phyloP scores from a whole-genome alignment of 1,140 invertebrate genomes.

The Proales similis region DNA sequence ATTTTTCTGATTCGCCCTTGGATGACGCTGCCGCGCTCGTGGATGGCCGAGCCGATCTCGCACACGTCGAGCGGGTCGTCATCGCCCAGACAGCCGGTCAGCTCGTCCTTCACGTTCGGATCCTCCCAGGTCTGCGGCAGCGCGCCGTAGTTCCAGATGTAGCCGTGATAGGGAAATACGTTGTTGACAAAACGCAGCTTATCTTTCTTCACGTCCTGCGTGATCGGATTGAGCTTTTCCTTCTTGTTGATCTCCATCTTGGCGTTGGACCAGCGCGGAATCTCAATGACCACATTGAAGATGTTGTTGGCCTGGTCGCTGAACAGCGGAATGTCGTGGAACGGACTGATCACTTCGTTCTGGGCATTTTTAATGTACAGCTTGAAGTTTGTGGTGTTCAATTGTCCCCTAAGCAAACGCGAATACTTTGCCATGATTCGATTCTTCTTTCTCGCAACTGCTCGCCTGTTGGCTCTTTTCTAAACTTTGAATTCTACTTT shows the following conservation, averaged over 20 bases:
- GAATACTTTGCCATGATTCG: too few relatives aligned
- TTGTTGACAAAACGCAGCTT: slow-evolving; percentile 89
- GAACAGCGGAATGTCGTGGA: slow-evolving; percentile 89
- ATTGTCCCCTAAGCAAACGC: too few relatives aligned
- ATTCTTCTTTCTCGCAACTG: too few relatives aligned
- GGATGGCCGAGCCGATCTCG: slow-evolving; percentile 75
- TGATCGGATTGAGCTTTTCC: slow-evolving; percentile 88
- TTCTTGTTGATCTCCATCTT: slow-evolving; percentile 86
- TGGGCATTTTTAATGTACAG: slow-evolving; percentile 41
- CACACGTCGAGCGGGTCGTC: slow-evolving; percentile 98
- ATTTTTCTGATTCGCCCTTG: too few relatives aligned
- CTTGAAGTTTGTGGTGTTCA: slow-evolving; percentile 24
- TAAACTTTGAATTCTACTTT: too few relatives aligned
- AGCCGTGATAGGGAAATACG: slow-evolving; percentile 95
- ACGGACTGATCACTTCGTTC: slow-evolving; percentile 76
- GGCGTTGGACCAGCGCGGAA: slow-evolving; percentile 96
- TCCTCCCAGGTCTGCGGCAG: slow-evolving; percentile 98
- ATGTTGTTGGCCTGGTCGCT: slow-evolving; percentile 59
- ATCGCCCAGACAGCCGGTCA: slow-evolving; percentile 87
- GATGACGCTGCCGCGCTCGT: slow-evolving; percentile 74
- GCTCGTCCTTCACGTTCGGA: slow-evolving; percentile 75
- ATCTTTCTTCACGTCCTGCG: slow-evolving; percentile 95
- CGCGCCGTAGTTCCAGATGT: slow-evolving; percentile 99
- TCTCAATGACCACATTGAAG: slow-evolving; percentile 92
- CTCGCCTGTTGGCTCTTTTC: too few relatives aligned